Evolutionary conservation across 2,888 invertebrate genomes (phyloP).

Genomic region (Pegoplata infirma): DNA sequence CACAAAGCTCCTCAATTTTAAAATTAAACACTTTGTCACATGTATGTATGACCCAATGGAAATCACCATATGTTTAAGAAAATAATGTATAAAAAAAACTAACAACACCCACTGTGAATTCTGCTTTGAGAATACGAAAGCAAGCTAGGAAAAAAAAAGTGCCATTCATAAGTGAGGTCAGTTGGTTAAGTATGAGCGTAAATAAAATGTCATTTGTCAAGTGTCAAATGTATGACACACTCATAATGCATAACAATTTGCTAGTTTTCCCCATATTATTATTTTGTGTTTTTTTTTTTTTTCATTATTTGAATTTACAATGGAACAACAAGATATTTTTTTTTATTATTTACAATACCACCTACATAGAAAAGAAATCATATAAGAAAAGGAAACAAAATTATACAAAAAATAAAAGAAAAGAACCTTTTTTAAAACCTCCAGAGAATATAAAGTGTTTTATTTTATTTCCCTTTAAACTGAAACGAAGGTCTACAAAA

Average conservation of each 20-base stretch:
- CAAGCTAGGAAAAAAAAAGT: neutral
- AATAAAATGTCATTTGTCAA: constrained; percentile 67
- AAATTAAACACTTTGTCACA: too few species aligned
- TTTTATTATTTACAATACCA: neutral
- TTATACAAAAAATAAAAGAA: constrained; percentile 9
- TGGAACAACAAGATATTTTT: neutral
- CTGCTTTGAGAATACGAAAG: constrained; percentile 22
- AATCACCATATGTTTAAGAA: neutral
- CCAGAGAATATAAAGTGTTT: constrained; percentile 48
- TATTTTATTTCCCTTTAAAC: constrained; percentile 14
- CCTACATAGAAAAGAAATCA: neutral
- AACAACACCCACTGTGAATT: constrained; percentile 3
- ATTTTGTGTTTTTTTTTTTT: constrained; percentile 21
- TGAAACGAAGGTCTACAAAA: too few species aligned
- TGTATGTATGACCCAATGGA: too few species aligned
- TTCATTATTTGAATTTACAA: constrained; percentile 5
- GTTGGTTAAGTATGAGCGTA: constrained; percentile 64
- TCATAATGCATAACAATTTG: constrained; percentile 61
- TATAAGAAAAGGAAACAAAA: neutral
- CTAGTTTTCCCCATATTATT: constrained; percentile 23
- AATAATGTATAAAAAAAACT: too few species aligned
- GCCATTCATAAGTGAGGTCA: constrained; percentile 64
- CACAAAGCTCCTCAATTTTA: too few species aligned
- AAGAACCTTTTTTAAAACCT: constrained; percentile 43
- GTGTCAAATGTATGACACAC: constrained; percentile 63